A percentile compares a stretch with the other conserved stretches of the same genome.
Evolutionary conservation across 2,888 invertebrate species (phyloP).

Genomic region (Dastarcus helophoroides): DNA sequence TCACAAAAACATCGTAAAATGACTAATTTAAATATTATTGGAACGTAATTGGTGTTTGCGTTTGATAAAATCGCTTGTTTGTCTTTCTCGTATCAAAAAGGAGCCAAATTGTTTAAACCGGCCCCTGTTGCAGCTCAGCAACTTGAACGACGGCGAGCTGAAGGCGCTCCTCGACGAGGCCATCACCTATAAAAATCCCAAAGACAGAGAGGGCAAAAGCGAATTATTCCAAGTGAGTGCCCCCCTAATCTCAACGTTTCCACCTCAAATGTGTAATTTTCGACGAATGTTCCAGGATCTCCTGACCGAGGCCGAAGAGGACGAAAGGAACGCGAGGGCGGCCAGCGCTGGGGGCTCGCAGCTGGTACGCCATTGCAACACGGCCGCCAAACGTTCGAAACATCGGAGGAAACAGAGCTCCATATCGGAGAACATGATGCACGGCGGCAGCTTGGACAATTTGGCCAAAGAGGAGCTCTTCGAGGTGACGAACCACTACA

Average conservation of each 20-base stretch:
- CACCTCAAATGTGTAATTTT: not conserved
- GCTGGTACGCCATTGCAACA: conserved; percentile 36
- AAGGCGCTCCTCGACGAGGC: conserved; percentile 73
- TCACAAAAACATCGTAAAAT: no score
- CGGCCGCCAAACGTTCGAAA: conserved; percentile 33
- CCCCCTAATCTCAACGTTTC: no score
- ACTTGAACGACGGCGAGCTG: conserved; percentile 64
- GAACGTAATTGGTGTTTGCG: no score
- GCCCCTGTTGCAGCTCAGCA: conserved; percentile 30
- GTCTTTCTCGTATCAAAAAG: no score
- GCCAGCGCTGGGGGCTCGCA: conserved; percentile 40
- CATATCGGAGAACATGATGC: conserved; percentile 42
- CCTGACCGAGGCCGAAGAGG: conserved; percentile 65
- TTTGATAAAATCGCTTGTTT: no score
- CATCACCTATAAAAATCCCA: conserved; percentile 71
- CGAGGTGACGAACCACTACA: conserved; percentile 23
- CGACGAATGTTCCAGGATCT: conserved; percentile 47
- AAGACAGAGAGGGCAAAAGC: conserved; percentile 77
- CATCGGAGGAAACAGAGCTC: conserved; percentile 37
- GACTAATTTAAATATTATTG: no score
- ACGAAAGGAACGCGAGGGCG: conserved; percentile 51
- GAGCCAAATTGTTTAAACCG: no score
- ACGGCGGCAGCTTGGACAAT: conserved; percentile 48
- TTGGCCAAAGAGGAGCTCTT: conserved; percentile 40
- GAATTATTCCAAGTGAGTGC: conserved; percentile 63